These are phyloP conservation scores for Basileuterus tristriatus DNA, from an alignment of 2,797 vertebrate species.

Conservation along the genomic window DNA sequence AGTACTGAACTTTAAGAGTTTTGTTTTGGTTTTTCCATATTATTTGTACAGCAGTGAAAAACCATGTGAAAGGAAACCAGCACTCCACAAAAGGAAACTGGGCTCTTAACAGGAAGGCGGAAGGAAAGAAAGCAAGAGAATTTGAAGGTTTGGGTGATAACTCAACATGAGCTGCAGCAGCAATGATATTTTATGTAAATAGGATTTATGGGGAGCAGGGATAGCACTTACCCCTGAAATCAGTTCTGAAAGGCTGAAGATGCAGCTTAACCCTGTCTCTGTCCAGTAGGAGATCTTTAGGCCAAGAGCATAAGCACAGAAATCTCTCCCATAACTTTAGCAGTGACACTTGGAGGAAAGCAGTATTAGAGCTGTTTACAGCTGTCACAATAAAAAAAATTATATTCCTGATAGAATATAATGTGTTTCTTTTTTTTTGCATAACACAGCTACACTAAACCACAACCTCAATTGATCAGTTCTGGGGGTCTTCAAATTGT, in stretches of 20 bases:
- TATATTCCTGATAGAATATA: background rate
- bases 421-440: background rate
- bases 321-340: background rate
- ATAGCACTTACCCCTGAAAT: background rate
- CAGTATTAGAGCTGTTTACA: background rate
- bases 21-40: background rate
- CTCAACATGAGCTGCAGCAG: background rate
- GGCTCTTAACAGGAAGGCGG: background rate
- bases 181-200: background rate
- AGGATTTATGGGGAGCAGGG: background rate
- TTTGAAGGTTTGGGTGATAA: background rate
- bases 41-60: background rate
- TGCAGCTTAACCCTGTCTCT: background rate
- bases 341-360: background rate
- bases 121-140: background rate
- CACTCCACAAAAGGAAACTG: background rate
- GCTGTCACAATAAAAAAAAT: background rate
- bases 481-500: background rate
- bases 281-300: background rate
- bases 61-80: background rate
- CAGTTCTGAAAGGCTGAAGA: background rate
- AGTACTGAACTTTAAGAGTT: background rate
- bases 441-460: background rate
- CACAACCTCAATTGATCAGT: accelerated
- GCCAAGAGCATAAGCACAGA: background rate